phyloP scores from a whole-genome alignment of 2,888 invertebrate genomes.

The Drosophila hamatofila region DNA sequence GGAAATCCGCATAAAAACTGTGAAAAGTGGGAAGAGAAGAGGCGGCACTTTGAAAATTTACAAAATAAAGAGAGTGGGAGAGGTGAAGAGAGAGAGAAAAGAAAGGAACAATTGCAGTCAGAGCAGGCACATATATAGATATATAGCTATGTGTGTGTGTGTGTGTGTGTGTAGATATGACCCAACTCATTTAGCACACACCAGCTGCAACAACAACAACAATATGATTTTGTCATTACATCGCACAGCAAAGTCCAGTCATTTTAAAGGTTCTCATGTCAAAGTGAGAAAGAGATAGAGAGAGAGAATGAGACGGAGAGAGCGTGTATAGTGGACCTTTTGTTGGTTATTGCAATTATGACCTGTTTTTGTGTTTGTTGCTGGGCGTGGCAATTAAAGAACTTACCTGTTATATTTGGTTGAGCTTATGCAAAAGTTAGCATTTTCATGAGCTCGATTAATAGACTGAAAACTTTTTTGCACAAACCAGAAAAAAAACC shows the following conservation, averaged over 20 bases:
- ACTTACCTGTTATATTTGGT: conserved; percentile 23
- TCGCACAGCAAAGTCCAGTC: conserved; percentile 46
- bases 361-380: conserved; percentile 59
- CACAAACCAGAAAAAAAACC: neutral
- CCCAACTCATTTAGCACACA: conserved; percentile 63
- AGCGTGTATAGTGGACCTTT: neutral
- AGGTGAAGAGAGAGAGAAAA: neutral
- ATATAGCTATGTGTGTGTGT: conserved; percentile 1
- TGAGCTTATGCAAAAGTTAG: conserved; percentile 19
- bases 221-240: conserved; percentile 58
- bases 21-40: neutral
- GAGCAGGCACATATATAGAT: conserved; percentile 1
- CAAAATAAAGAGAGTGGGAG: conserved; percentile 24
- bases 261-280: conserved; percentile 19
- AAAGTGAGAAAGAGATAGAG: neutral
- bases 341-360: conserved; percentile 53
- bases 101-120: conserved; percentile 32
- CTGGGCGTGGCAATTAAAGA: conserved; percentile 64
- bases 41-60: conserved; percentile 23
- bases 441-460: conserved; percentile 20
- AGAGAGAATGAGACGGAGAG: neutral
- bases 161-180: conserved; percentile 36
- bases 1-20: conserved; percentile 43
- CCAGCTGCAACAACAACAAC: conserved; percentile 23
- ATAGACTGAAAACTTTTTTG: conserved; percentile 7